These are phyloP conservation scores for Zonitis immaculata DNA, from an alignment of 2,888 invertebrate species.

Conservation along the genomic window DNA sequence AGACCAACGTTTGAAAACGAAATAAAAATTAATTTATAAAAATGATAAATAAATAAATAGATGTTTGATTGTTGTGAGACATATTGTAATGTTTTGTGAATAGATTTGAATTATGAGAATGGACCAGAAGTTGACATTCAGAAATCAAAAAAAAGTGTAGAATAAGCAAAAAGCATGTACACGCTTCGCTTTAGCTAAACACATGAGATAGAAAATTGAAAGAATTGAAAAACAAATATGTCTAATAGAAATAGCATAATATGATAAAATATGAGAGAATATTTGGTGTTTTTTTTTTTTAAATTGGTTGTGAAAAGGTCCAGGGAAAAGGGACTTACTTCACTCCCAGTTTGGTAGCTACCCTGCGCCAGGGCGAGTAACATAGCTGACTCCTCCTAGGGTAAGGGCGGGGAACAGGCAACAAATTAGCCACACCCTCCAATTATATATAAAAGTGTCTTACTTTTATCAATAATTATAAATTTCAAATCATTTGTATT, in stretches of 20 bases:
- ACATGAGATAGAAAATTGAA: slow-evolving; percentile 14
- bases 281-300: slow-evolving; percentile 7
- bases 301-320: slow-evolving; percentile 30
- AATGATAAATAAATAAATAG: slow-evolving; percentile 18
- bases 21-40: slow-evolving; percentile 15
- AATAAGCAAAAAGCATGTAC: slow-evolving; percentile 21
- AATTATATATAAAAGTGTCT: slow-evolving; percentile 26
- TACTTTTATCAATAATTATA: slow-evolving; percentile 13
- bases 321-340: slow-evolving; percentile 70
- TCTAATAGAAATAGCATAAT: slow-evolving; percentile 12
- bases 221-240: slow-evolving; percentile 17
- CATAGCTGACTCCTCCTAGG: slow-evolving; percentile 64
- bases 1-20: slow-evolving; percentile 20
- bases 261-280: slow-evolving; percentile 16
- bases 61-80: slow-evolving; percentile 14
- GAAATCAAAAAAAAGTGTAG: slow-evolving; percentile 21
- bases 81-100: slow-evolving; percentile 21
- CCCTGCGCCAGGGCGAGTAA: slow-evolving; percentile 91
- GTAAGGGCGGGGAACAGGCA: slow-evolving; percentile 50
- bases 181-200: slow-evolving; percentile 24
- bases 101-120: slow-evolving; percentile 23
- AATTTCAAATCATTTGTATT: slow-evolving; percentile 7
- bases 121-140: slow-evolving; percentile 19
- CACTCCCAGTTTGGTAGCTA: slow-evolving; percentile 91
- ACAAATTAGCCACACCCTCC: slow-evolving; percentile 50